Conservation (phyloP, 1,140 invertebrate genomes). For the Drosophila mayri region DNA sequence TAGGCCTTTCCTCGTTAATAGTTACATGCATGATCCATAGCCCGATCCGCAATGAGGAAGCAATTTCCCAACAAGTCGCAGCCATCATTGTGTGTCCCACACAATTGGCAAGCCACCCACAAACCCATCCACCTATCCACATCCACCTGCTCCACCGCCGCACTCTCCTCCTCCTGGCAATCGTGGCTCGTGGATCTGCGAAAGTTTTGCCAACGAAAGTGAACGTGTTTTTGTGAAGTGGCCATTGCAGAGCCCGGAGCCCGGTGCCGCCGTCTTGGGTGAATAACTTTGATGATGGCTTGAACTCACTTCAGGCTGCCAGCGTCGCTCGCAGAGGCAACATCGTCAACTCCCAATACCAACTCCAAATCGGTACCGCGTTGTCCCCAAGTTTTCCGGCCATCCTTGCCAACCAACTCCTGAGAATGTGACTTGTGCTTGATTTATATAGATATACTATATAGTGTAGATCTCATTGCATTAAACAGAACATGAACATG, state of each 20-base stretch:
- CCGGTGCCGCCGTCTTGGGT: slow-evolving; percentile 61
- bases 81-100: slow-evolving; percentile 27
- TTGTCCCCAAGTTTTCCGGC: not conserved
- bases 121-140: not conserved
- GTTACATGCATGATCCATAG: not conserved
- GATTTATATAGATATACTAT: not conserved
- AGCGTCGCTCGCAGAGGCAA: slow-evolving; percentile 57
- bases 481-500: slow-evolving; percentile 60
- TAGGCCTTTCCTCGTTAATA: not conserved
- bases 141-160: slow-evolving; percentile 12
- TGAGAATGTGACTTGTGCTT: slow-evolving; percentile 22
- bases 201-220: slow-evolving; percentile 76
- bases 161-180: slow-evolving; percentile 5
- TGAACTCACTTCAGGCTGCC: slow-evolving; percentile 72
- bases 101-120: slow-evolving; percentile 29
- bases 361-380: slow-evolving; percentile 1
- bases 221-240: slow-evolving; percentile 64
- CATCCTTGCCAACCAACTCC: not conserved
- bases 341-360: slow-evolving; percentile 44
- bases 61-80: slow-evolving; percentile 20
- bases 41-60: slow-evolving; percentile 39
- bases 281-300: slow-evolving; percentile 78
- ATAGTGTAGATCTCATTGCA: not conserved
- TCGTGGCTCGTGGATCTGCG: slow-evolving; percentile 38
- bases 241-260: slow-evolving; percentile 7